These are phyloP conservation scores for Leptopterna dolabrata DNA, from an alignment of 2,888 invertebrate species.

Conservation along the genomic window DNA sequence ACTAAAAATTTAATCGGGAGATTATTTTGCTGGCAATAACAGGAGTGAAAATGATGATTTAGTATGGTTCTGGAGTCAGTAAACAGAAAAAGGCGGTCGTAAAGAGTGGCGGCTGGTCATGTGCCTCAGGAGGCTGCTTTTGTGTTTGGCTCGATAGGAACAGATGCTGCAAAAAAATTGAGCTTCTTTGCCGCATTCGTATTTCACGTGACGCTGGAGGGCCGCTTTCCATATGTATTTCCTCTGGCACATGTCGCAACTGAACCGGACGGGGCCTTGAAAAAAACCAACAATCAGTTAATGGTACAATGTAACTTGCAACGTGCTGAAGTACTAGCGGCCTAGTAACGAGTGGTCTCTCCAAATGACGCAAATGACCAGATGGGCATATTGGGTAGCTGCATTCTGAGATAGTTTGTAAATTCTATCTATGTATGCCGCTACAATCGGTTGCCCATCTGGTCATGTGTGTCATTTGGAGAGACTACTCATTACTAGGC, in stretches of 20 bases:
- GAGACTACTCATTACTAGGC: no score
- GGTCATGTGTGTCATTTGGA: no score
- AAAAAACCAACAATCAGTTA: background rate
- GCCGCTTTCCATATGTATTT: constrained; percentile 61
- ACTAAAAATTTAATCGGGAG: background rate
- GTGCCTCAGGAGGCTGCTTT: constrained; percentile 65
- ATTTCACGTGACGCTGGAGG: constrained; percentile 63
- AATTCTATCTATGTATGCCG: no score
- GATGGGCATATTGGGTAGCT: no score
- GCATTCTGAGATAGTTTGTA: no score
- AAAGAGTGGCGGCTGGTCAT: constrained; percentile 55
- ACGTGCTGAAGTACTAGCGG: no score
- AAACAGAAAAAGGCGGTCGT: constrained; percentile 21
- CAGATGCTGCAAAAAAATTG: constrained; percentile 58
- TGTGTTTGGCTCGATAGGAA: constrained; percentile 66
- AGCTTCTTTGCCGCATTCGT: constrained; percentile 64
- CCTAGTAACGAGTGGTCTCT: no score
- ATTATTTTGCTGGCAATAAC: no score
- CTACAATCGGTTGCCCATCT: no score
- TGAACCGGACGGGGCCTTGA: background rate
- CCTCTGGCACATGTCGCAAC: constrained; percentile 57
- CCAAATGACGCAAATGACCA: no score
- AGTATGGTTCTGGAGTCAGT: background rate
- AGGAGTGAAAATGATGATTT: no score
- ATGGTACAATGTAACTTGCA: no score